Percentiles rank a stretch among this genome's conserved stretches.
Evolutionary conservation across 2,113 vertebrate species (phyloP).

Genomic region (Siniperca chuatsi): DNA sequence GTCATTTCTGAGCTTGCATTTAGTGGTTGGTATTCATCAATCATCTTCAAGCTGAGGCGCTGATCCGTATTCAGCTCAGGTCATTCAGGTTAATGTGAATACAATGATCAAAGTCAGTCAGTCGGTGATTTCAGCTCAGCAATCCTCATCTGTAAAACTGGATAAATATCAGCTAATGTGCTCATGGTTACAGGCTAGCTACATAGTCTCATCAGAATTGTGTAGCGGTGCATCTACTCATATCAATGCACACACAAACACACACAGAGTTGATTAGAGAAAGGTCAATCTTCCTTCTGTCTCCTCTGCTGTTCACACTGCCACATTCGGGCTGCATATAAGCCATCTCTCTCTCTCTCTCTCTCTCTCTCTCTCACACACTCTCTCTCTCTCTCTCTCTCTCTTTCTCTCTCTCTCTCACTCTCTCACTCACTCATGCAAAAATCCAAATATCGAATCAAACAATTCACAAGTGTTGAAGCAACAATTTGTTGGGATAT

Average conservation of each 20-base stretch:
- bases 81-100: slow-evolving; percentile 69
- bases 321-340: slow-evolving; percentile 5
- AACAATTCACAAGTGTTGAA: too few relatives aligned
- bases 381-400: too few relatives aligned
- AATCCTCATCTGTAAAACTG: slow-evolving; percentile 47
- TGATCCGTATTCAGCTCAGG: slow-evolving; percentile 56
- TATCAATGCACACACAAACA: slow-evolving; percentile 14
- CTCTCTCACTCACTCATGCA: too few relatives aligned
- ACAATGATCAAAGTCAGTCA: slow-evolving; percentile 63
- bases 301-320: slow-evolving; percentile 36
- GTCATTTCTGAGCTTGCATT: slow-evolving; percentile 27
- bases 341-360: background rate
- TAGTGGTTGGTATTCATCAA: slow-evolving; percentile 60
- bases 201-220: slow-evolving; percentile 27
- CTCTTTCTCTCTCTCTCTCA: too few relatives aligned
- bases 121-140: slow-evolving; percentile 40
- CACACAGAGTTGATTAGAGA: slow-evolving; percentile 51
- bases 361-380: too few relatives aligned
- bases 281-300: slow-evolving; percentile 61
- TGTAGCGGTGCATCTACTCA: slow-evolving; percentile 29
- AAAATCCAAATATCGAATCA: too few relatives aligned
- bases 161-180: slow-evolving; percentile 61
- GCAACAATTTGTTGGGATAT: too few relatives aligned
- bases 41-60: slow-evolving; percentile 25
- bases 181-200: slow-evolving; percentile 26